phyloP scores from a whole-genome alignment of 2,797 vertebrate genomes.

The Gallinago solitaria region DNA sequence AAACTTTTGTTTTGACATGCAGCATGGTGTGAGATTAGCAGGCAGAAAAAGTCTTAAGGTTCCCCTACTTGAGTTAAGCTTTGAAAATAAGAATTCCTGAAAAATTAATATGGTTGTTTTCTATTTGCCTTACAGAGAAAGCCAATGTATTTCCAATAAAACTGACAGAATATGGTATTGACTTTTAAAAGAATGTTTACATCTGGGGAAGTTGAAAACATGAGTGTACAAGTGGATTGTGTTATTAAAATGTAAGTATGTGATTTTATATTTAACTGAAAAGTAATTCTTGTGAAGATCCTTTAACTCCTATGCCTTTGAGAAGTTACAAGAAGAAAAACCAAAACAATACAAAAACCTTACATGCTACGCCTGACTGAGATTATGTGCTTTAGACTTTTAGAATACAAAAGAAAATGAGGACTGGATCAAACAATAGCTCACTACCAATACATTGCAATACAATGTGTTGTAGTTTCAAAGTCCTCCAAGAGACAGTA shows the following conservation, averaged over 20 bases:
- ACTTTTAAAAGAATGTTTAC: slow-evolving; percentile 59
- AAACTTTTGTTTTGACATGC: not conserved
- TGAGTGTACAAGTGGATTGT: slow-evolving; percentile 26
- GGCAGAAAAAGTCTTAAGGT: slow-evolving; percentile 3
- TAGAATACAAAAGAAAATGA: not conserved
- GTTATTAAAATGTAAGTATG: slow-evolving; percentile 23
- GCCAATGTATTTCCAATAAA: slow-evolving; percentile 69
- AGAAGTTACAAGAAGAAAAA: slow-evolving; percentile 16
- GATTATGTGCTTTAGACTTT: not conserved
- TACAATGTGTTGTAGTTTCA: not conserved
- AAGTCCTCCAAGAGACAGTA: not conserved
- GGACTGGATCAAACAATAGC: not conserved
- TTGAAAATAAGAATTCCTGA: slow-evolving; percentile 61
- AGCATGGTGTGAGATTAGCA: not conserved
- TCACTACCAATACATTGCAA: not conserved
- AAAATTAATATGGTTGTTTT: slow-evolving; percentile 53
- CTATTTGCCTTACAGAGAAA: slow-evolving; percentile 54
- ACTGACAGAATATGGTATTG: slow-evolving; percentile 58
- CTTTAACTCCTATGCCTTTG: not conserved
- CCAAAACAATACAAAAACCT: not conserved
- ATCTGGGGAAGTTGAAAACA: slow-evolving; percentile 9
- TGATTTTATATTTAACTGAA: slow-evolving; percentile 51
- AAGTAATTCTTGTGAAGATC: slow-evolving; percentile 38
- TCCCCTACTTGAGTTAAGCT: slow-evolving; percentile 22
- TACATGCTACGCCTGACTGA: not conserved